Conservation (phyloP, 1,140 invertebrate genomes). For the Heterodera schachtii region DNA sequence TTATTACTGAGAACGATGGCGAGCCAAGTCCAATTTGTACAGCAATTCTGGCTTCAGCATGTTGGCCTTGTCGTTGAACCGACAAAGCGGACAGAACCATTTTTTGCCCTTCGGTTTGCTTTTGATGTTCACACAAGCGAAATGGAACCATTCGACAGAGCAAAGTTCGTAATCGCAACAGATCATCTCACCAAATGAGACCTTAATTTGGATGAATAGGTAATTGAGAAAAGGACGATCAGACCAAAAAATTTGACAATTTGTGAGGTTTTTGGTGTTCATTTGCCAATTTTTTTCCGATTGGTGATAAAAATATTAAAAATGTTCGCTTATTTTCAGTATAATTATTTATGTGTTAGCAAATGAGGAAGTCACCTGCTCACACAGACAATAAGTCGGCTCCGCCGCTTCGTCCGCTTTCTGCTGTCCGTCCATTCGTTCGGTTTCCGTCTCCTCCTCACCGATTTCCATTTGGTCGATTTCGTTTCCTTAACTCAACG, state of each 20-base stretch:
- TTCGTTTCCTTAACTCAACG: not conserved
- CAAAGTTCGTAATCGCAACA: slow-evolving; percentile 88
- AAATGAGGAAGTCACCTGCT: slow-evolving; percentile 74
- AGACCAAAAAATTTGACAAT: too few species aligned
- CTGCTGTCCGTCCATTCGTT: not conserved
- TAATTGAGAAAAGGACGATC: too few species aligned
- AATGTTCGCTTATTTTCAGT: not conserved
- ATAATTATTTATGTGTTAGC: not conserved
- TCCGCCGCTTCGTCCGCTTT: slow-evolving; percentile 75
- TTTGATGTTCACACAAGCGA: slow-evolving; percentile 67
- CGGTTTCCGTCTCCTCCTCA: not conserved
- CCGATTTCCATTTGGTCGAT: not conserved
- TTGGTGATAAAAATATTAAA: too few species aligned
- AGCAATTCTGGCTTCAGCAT: slow-evolving; percentile 26
- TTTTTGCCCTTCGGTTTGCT: slow-evolving; percentile 34
- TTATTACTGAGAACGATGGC: not conserved
- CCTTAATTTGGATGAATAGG: not conserved
- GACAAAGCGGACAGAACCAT: slow-evolving; percentile 32
- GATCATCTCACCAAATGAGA: slow-evolving; percentile 97
- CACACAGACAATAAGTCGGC: slow-evolving; percentile 95
- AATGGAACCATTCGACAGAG: slow-evolving; percentile 99
- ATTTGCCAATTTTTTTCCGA: too few species aligned
- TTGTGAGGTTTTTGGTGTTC: too few species aligned
- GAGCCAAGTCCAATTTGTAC: slow-evolving; percentile 21
- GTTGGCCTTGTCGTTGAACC: slow-evolving; percentile 27